These are phyloP conservation scores for Motacilla alba DNA, from an alignment of 2,113 vertebrate genomes.

Conservation along the genomic window DNA sequence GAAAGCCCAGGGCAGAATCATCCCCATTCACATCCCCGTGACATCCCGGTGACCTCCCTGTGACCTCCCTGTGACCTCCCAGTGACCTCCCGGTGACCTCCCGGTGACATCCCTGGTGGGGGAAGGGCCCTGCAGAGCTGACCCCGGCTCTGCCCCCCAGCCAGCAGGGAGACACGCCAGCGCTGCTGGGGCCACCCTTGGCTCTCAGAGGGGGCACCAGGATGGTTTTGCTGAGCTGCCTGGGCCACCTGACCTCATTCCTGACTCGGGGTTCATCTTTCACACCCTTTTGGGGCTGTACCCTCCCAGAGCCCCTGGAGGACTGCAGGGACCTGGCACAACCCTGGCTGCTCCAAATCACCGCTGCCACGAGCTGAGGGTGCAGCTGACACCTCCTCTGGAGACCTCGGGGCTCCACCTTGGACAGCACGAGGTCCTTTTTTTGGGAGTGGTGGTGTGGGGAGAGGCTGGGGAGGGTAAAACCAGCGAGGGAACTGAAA, in stretches of 20 bases:
- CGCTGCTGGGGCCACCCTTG: background rate
- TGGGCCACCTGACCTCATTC: background rate
- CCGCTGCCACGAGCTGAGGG: background rate
- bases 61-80: background rate
- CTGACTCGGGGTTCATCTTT: background rate
- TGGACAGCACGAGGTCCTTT: too few relatives aligned
- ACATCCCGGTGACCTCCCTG: too few relatives aligned
- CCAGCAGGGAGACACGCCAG: background rate
- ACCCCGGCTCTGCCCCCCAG: background rate
- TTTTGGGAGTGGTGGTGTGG: rapidly evolving
- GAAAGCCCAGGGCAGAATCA: background rate
- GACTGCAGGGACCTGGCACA: rapidly evolving
- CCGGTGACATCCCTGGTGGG: background rate
- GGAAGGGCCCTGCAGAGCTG: background rate
- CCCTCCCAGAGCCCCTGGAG: background rate
- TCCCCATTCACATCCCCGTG: background rate
- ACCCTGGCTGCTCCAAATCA: background rate
- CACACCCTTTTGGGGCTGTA: rapidly evolving
- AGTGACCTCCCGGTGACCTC: background rate
- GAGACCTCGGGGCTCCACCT: background rate
- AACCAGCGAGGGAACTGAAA: background rate
- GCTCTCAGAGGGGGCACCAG: background rate
- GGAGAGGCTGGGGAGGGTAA: background rate
- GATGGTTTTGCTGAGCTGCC: background rate
- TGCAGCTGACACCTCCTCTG: background rate